Evolutionary conservation across 2,113 vertebrate species (phyloP), one percentile per base, ranked within the genome.

Genomic region (Hippopotamus amphibius): DNA sequence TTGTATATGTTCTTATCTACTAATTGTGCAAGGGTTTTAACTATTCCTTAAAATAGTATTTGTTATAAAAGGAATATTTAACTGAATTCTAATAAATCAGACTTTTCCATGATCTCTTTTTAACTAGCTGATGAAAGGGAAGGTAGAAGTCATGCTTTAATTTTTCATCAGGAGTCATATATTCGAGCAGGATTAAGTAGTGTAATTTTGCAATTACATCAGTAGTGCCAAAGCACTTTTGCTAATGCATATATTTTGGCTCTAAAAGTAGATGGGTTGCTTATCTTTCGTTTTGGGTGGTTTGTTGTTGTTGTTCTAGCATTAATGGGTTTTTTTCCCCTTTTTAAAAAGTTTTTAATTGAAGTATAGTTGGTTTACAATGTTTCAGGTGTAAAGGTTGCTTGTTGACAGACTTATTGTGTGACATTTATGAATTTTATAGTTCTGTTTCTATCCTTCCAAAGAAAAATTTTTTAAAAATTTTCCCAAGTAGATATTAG

Each of bases 1-100:
- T 82, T 93, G 11, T 90, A 76, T 88, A 37, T 14, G 30, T 93
- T 30, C 37, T 50, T 21, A 28, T 63, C 24, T 90, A 43, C 74
- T 74, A 37, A 26, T 83, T 66, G 22, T 85, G 57, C 13, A 81
- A 50, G 28, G 59, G 41, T 80, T 87, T 95, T 16, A 82, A 3
- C 74, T 90, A 81, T 82, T 86, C 26, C 72, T 89, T 90, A 66
- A 93, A 93, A 80, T 86, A 95, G 28, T 86, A 76, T 81, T 93
- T 93, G 41, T 76, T 50, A 61, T 86, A 53, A 95, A 85, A 83
- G 41, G 19, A 90, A 30, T 93, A 86, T 66, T 94, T 82, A 88
- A 82, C 65, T 79, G 61, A 84, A 84, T 84, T 79, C 55, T 92
- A 83, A 61, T 79, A 61, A 65, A 71, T 92, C 53, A 88, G 14